Conservation (phyloP, 2,797 vertebrate species). For the Paramormyrops hopkinsi region DNA sequence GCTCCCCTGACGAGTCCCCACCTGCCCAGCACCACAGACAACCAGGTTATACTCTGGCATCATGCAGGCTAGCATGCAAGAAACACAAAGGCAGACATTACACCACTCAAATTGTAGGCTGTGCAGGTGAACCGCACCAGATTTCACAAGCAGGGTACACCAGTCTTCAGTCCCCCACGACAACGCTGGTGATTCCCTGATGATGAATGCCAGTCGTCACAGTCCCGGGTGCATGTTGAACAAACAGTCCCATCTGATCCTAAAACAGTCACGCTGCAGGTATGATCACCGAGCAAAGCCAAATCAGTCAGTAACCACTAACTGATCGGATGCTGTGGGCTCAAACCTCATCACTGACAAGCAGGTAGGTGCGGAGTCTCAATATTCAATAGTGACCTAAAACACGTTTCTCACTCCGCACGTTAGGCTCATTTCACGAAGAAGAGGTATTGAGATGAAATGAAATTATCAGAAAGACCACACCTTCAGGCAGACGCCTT, state of each 20-base stretch:
- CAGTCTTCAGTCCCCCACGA: background rate
- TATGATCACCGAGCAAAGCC: background rate
- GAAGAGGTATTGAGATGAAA: background rate
- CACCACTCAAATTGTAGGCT: background rate
- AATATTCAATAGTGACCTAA: background rate
- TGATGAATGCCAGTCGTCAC: background rate
- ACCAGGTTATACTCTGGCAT: background rate
- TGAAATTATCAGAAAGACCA: background rate
- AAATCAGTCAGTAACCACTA: background rate
- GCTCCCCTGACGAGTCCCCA: background rate
- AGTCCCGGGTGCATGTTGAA: background rate
- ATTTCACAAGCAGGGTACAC: background rate
- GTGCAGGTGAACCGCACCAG: background rate
- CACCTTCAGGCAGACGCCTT: background rate
- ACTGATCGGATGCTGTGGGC: background rate
- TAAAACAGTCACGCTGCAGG: background rate
- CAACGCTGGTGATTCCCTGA: background rate
- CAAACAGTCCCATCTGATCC: background rate
- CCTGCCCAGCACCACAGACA: background rate
- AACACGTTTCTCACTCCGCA: background rate
- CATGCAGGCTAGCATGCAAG: background rate
- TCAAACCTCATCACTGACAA: background rate
- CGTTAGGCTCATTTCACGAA: background rate
- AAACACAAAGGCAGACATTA: background rate
- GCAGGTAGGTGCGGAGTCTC: background rate